A percentile compares a stretch with the other conserved stretches of the same genome.
These are phyloP conservation scores for Eubucco bourcierii DNA, from an alignment of 2,113 vertebrate genomes.

Conservation along the genomic window DNA sequence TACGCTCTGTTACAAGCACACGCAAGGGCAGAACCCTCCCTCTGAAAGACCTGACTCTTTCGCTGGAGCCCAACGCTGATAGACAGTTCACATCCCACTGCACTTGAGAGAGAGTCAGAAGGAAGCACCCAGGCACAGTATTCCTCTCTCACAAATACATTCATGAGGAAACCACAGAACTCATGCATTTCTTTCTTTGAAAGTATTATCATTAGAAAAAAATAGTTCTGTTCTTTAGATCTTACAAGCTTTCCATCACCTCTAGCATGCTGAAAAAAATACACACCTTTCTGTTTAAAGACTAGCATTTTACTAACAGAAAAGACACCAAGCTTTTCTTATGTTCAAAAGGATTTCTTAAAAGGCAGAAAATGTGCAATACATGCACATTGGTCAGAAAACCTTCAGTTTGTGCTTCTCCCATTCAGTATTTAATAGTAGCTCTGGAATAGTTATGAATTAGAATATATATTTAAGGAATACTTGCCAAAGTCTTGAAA, in stretches of 20 bases:
- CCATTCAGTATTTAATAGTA: not conserved
- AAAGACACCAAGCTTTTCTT: not conserved
- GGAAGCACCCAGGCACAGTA: accelerated
- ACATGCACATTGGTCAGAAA: not conserved
- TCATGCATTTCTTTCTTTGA: not conserved
- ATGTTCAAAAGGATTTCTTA: not conserved
- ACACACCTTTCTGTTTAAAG: not conserved
- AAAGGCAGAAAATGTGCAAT: not conserved
- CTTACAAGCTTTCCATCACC: not conserved
- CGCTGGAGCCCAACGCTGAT: not conserved
- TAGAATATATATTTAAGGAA: not conserved
- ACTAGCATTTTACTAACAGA: not conserved
- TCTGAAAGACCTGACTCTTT: not conserved
- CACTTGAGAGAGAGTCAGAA: not conserved
- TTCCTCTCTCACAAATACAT: not conserved
- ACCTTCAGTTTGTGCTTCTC: not conserved
- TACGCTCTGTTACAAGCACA: not conserved
- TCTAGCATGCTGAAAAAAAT: not conserved
- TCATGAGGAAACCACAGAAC: not conserved
- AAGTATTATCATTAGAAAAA: not conserved
- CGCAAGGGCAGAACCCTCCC: not conserved
- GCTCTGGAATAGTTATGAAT: not conserved
- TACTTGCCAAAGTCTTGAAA: not conserved
- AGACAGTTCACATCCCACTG: not conserved
- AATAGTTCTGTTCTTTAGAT: not conserved